These are phyloP conservation scores for Marisa cornuarietis DNA, from an alignment of 1,140 invertebrate genomes.

Conservation along the genomic window DNA sequence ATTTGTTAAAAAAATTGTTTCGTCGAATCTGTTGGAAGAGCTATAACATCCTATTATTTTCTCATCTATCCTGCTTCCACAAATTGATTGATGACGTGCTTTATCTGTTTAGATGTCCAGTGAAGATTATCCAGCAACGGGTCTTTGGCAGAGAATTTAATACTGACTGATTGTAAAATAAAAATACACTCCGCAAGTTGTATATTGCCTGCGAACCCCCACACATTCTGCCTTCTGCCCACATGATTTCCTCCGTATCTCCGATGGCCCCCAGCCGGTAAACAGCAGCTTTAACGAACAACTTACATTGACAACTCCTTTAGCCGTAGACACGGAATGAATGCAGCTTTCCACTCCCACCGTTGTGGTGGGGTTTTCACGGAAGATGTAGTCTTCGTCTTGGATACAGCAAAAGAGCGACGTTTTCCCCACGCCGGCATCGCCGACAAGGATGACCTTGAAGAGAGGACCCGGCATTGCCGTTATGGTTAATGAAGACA, in stretches of 20 bases:
- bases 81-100: background rate
- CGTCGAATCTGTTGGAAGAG: background rate
- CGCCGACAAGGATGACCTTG: conserved; percentile 43
- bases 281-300: too few relatives aligned
- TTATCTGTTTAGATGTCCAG: too few relatives aligned
- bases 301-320: background rate
- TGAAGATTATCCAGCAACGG: too few relatives aligned
- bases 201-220: too few relatives aligned
- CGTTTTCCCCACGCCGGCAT: conserved; percentile 48
- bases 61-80: background rate
- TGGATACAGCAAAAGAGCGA: conserved; percentile 38
- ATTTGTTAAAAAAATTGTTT: background rate
- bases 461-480: conserved; percentile 21
- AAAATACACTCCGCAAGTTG: too few relatives aligned
- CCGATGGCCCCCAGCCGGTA: too few relatives aligned
- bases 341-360: conserved; percentile 38
- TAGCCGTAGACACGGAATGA: conserved; percentile 14
- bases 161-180: too few relatives aligned
- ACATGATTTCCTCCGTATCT: too few relatives aligned
- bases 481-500: too few relatives aligned
- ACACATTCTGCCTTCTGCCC: too few relatives aligned
- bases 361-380: conserved; percentile 1
- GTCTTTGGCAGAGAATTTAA: too few relatives aligned
- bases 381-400: conserved; percentile 28
- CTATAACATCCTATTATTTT: background rate